phyloP scores from a whole-genome alignment of 1,140 invertebrate species.

The Notospermus geniculatus region DNA sequence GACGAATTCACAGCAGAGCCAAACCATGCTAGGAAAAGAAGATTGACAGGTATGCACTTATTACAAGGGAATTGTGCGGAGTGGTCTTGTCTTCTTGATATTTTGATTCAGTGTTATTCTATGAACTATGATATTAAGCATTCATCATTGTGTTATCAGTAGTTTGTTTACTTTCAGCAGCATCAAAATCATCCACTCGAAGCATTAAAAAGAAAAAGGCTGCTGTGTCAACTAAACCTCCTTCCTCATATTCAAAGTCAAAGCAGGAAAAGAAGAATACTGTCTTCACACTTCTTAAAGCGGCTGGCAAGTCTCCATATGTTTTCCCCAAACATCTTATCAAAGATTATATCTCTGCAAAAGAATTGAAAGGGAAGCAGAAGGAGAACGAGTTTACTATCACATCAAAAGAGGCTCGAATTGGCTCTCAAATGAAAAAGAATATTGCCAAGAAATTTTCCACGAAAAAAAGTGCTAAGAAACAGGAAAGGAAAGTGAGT shows the following conservation, averaged over 20 bases:
- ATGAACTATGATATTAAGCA: too few relatives aligned
- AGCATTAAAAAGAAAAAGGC: not conserved
- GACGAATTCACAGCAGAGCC: slow-evolving; percentile 40
- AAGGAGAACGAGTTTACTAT: not conserved
- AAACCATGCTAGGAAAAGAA: slow-evolving; percentile 33
- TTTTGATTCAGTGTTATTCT: too few relatives aligned
- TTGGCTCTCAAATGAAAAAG: slow-evolving; percentile 10
- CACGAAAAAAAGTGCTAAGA: slow-evolving; percentile 6
- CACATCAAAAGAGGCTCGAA: too few relatives aligned
- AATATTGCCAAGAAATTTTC: slow-evolving; percentile 13
- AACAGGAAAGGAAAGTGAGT: slow-evolving; percentile 12
- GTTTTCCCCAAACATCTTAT: not conserved
- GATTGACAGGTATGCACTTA: slow-evolving; percentile 25
- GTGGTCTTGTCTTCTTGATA: too few relatives aligned
- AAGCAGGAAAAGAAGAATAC: not conserved
- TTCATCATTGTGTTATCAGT: too few relatives aligned
- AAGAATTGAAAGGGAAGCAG: slow-evolving; percentile 11
- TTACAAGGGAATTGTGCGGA: not conserved
- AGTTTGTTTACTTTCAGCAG: too few relatives aligned
- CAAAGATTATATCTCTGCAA: slow-evolving; percentile 11
- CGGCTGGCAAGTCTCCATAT: too few relatives aligned
- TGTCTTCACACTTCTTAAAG: too few relatives aligned
- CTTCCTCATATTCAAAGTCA: not conserved
- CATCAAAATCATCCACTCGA: not conserved
- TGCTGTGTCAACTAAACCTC: not conserved